Evolutionary conservation across 2,797 vertebrate species (phyloP), one percentile per base, ranked within the genome.

Genomic region (Tachyglossus aculeatus): DNA sequence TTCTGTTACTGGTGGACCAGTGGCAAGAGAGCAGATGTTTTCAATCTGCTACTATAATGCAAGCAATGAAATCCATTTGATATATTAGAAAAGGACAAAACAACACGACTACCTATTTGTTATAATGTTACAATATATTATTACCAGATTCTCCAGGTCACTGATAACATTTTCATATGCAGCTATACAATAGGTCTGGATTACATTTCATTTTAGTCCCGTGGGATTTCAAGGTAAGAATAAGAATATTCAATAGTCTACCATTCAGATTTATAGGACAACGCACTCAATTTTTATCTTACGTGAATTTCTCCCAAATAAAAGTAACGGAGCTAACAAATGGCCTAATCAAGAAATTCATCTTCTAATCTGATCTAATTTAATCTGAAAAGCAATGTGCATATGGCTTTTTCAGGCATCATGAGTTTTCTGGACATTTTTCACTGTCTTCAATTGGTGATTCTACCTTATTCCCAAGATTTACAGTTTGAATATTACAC

Each of bases 11-110:
- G 45, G 54, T 27, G 24, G 55, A 77, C 71, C 60, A 77, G 82
- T 74, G 83, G 91, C 87, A 85, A 92, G 87, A 75, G 71, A 90
- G 93, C 95, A 98, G 93, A 94, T 95, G 95, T 93, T 96, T 96
- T 90, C 88, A 91, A 95, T 96, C 92, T 93, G 91, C 93, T 92
- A 88, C 91, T 82, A 76, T 91, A 95, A 93, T 88, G 91, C 88
- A 88, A 91, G 93, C 92, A 93, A 91, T 88, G 88, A 87, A 91
- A 91, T 82, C 79, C 39, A 86, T 80, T 81, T 86, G 66, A 73
- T 55, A 67, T 59, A 80, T 60, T 82, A 70, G 88, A 90, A 7
- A 29, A 56, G 76, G 77, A 81, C 67, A 80, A 84, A 89, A 88
- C 15, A 88, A 80, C 64, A 85, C 74, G 27, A 43, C 77, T 88